Evolutionary conservation across 2,888 invertebrate genomes (phyloP), one percentile per base, ranked within the genome.

Genomic region (Thymelicus sylvestris): DNA sequence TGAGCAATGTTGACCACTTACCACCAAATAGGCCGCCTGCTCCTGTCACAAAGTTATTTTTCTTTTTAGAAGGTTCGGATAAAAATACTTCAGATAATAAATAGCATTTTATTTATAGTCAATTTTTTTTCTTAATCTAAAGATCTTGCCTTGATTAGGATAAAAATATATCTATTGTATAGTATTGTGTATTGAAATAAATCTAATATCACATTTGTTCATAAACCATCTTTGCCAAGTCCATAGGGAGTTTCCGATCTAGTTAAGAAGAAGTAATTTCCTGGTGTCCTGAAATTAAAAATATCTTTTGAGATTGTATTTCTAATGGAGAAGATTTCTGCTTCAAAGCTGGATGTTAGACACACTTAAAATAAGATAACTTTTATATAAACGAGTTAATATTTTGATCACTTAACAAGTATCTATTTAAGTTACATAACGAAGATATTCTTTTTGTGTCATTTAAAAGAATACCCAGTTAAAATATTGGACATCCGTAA

Each of bases 251-350:
- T 76, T 68, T 77, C 73, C 1, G 78, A 80, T 15, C 80, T 79
- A 38, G 92, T 92, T 59, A 78, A 76, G 24, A 92, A 84, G 73
- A 81, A 92, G 76, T 92, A 92, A 78, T 90, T 86, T 41, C 92
- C 92, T 13, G 85, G 85, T 59, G 78, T 73, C 41, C 81, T 81
- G 75, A 66, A 80, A 78, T 67, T 59, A 73, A 50, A 59, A 71
- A 72, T 55, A 63, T 10, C 24, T 63, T 55, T 55, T 0, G 31
- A 31, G 24, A 55, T 55, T n/a, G 39, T 39, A 39, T 59, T 59
- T 59, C n/a, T 59, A 59, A 55, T 31, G 19, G 31, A 31, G 12
- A 57, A 24, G 19, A 57, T 31, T 38, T 57, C 6, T 57, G 31
- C 7, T 6, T 31, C 5, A 12, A 57, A 31, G 12, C 24, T 57